Evolutionary conservation across 2,888 invertebrate genomes (phyloP), one percentile per base, ranked within the genome.

Genomic region (Subacronicta megacephala): DNA sequence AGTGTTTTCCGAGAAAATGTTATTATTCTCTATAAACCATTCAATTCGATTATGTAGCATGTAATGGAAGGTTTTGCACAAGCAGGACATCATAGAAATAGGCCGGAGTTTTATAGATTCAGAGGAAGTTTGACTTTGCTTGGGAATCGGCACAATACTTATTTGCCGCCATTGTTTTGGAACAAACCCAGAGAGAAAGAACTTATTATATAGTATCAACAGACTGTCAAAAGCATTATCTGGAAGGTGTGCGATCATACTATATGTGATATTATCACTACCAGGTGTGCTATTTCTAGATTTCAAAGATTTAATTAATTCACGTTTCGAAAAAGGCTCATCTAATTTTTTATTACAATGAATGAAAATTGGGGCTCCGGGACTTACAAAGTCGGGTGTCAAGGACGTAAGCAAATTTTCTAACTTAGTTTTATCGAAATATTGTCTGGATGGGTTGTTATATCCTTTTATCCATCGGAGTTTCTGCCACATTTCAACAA

Each of bases 1-100:
- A 16, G 37, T 38, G 12, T 17, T 16, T 17, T 38, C 37, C 3
- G 18, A 38, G 4, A 38, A 18, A 12, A 6, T 16, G 12, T 38
- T 38, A 6, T n/a, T 18, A 7, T 18, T 9, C 10, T 38, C 37
- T 12, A 18, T 1, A 18, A 6, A 38, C 37, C 37, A 38, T 38
- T 38, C 37, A 5, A 38, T 38, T 18, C 17, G 17, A 12, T 38
- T 38, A 5, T 12, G 12, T 10, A 38, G 17, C 18, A 38, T 38
- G 17, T 38, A 38, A 10, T 38, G 37, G 12, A 38, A 38, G 12
- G 37, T 38, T 16, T 38, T 38, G n/a, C 37, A 38, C 12, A 38
- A 4, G 16, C 37, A 38, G n/a, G 37, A 38, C 1, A 38, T 18
- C 18, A 38, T 18, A 7, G 18, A 38, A 18, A 18, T 38, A 20